Base-by-base conservation (phyloP, 2,888 invertebrate species). In the Drosophila acutilabella region DNA sequence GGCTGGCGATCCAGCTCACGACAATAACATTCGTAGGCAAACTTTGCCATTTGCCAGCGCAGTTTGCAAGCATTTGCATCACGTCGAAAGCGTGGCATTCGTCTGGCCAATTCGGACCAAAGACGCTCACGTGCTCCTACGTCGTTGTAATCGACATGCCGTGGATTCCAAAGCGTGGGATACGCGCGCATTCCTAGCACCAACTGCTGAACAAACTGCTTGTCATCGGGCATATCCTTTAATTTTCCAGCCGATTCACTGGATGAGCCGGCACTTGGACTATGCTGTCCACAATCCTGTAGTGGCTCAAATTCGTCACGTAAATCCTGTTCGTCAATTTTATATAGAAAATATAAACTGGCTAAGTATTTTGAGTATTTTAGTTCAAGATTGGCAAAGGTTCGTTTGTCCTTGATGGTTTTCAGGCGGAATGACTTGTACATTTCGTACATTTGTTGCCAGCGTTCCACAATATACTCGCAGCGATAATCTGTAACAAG, bases 361-460 rank as follows among this genome's bases (percentile, higher is more conserved):
- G 91, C 91, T 60, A 91, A 71, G 71, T 91, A 91, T 78, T 91
- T 91, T 0, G 91, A 91, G 59, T 91, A 91, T 52, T 91, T 91
- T 0, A 91, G 64, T 64, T 91, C 91, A 2, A 91, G 74, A 59
- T 87, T 89, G 0, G 88, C 82, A 62, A 90, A 83, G 4, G 69
- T 80, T 2, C 62, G 71, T 30, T 83, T 75, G 53, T 90, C 80
- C 67, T 90, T 90, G 11, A 91, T 91, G 10, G 82, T 85, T 70
- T 91, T 91, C 2, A 91, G 72, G 4, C 91, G 91, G 71, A 91
- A 91, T 8, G 91, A 87, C 70, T 91, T 91, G 65, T 91, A 91
- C 90, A 91, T 91, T 72, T 91, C 91, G 53, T 91, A 91, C 75
- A 91, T 87, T 70, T 91, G 88, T 38, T 88, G 80, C 91, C 91